Evolutionary conservation across 2,113 vertebrate species (phyloP).

Genomic region (Cettia cetti): DNA sequence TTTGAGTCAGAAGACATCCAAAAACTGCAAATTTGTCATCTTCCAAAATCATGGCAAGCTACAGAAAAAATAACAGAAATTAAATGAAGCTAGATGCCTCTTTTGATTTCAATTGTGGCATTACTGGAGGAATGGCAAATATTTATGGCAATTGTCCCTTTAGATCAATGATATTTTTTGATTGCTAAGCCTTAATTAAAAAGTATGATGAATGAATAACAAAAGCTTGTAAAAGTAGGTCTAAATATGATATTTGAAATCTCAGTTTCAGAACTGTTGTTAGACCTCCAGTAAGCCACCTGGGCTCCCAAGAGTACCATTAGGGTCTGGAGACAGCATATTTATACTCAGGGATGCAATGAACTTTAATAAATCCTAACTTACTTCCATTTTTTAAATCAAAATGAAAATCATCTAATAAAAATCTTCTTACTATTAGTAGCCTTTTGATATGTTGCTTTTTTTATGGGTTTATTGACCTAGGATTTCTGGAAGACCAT

Average conservation of each 20-base stretch:
- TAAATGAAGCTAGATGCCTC: rapidly evolving
- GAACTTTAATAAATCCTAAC: background rate
- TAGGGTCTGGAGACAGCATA: background rate
- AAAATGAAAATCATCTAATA: background rate
- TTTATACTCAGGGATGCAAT: background rate
- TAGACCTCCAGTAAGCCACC: background rate
- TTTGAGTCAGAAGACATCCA: background rate
- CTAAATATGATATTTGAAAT: background rate
- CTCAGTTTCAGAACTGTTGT: background rate
- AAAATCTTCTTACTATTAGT: background rate
- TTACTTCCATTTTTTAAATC: background rate
- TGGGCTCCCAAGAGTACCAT: background rate
- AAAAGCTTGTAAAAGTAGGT: background rate
- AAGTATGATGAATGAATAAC: background rate
- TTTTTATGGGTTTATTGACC: background rate
- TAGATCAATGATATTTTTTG: background rate
- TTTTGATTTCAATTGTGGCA: background rate
- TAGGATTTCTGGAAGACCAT: background rate
- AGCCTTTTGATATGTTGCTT: background rate
- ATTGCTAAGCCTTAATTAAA: background rate
- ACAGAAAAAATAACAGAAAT: background rate
- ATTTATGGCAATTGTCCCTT: too few relatives aligned
- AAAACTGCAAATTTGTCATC: background rate
- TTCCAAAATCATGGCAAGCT: background rate
- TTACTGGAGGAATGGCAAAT: background rate